These are phyloP conservation scores for Papilio xuthus DNA, from an alignment of 1,140 invertebrate genomes.

Conservation along the genomic window DNA sequence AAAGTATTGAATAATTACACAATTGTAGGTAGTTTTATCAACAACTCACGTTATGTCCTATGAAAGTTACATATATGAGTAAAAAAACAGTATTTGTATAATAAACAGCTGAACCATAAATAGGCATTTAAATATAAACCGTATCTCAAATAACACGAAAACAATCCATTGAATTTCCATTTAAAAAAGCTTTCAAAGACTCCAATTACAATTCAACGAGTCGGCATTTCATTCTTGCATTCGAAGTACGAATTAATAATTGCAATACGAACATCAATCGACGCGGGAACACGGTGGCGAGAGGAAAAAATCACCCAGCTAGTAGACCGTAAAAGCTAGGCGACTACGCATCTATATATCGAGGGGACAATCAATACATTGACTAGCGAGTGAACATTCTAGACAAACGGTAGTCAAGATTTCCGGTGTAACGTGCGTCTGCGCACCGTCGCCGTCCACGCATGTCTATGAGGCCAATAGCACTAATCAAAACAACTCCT, in stretches of 20 bases:
- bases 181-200: conserved; percentile 19
- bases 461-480: conserved; percentile 59
- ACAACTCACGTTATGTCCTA: too few species aligned
- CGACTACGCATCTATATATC: conserved; percentile 63
- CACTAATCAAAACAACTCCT: conserved; percentile 66
- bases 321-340: conserved; percentile 66
- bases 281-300: conserved; percentile 48
- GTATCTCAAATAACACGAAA: background rate
- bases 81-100: background rate
- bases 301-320: conserved; percentile 53
- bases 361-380: conserved; percentile 64
- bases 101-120: background rate
- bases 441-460: conserved; percentile 30
- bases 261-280: conserved; percentile 44
- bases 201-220: conserved; percentile 29
- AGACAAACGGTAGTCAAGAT: conserved; percentile 73
- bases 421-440: conserved; percentile 63
- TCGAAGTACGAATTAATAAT: conserved; percentile 18
- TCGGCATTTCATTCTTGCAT: conserved; percentile 8
- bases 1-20: too few species aligned
- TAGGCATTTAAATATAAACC: background rate
- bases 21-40: too few species aligned
- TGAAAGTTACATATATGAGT: background rate
- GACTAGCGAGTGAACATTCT: conserved; percentile 69
- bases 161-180: conserved; percentile 11